Percentiles rank a stretch among this genome's conserved stretches.
Conservation (phyloP, 1,140 invertebrate genomes). For the Habropoda laboriosa region DNA sequence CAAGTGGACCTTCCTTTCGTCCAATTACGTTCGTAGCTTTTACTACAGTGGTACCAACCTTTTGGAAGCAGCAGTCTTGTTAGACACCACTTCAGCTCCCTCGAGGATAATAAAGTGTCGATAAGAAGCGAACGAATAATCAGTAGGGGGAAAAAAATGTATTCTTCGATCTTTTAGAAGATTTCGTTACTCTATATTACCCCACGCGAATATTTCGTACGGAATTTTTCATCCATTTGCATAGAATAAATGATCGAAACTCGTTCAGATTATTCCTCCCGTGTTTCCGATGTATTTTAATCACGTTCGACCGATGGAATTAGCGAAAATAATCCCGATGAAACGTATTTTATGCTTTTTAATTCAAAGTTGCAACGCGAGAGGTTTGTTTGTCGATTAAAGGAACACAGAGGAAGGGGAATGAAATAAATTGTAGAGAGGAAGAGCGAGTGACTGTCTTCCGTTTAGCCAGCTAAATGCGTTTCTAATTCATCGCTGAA, state of each 20-base stretch:
- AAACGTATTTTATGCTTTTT: too few relatives aligned
- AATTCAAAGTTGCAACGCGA: too few relatives aligned
- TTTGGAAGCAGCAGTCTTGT: neutral
- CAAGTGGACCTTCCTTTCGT: neutral
- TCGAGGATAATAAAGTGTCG: neutral
- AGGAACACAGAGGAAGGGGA: too few relatives aligned
- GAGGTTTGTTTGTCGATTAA: too few relatives aligned
- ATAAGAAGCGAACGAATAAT: conserved; percentile 17
- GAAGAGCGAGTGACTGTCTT: neutral
- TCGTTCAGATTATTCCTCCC: neutral
- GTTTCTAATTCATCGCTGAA: conserved; percentile 45
- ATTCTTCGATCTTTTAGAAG: neutral
- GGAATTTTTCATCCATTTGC: neutral
- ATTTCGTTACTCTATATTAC: neutral
- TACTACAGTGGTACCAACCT: neutral
- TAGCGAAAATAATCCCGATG: too few relatives aligned
- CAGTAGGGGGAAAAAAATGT: neutral
- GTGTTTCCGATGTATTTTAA: too few relatives aligned
- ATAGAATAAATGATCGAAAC: neutral
- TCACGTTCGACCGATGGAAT: too few relatives aligned
- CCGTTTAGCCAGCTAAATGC: conserved; percentile 17
- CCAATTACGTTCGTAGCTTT: conserved; percentile 10
- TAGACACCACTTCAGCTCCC: neutral
- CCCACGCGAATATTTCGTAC: too few relatives aligned
- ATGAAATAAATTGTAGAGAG: neutral